phyloP scores from a whole-genome alignment of 2,888 invertebrate species.

The Ennomos quercinarius region DNA sequence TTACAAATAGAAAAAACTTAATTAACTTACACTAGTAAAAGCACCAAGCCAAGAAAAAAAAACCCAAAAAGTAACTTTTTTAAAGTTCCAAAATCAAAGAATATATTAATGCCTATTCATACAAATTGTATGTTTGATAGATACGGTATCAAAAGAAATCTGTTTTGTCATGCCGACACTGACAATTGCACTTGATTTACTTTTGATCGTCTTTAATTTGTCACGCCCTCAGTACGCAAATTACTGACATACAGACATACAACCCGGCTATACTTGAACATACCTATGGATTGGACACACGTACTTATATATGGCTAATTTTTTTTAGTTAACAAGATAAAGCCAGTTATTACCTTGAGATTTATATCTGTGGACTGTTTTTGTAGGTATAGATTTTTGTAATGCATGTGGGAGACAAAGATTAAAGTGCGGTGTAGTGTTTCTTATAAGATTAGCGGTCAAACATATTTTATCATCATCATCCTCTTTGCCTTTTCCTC shows the following conservation, averaged over 20 bases:
- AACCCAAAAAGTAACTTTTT: no score
- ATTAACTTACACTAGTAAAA: no score
- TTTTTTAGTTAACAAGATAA: conserved; percentile 39
- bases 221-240: conserved; percentile 57
- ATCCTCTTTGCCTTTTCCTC: no score
- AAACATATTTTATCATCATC: no score
- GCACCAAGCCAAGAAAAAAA: no score
- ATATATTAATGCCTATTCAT: background rate
- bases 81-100: no score
- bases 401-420: background rate
- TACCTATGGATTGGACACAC: conserved; percentile 32
- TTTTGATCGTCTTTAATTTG: conserved; percentile 78
- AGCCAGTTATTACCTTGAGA: conserved; percentile 34
- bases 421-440: no score
- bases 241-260: conserved; percentile 34
- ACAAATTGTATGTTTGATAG: background rate
- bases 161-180: conserved; percentile 37
- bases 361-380: conserved; percentile 30
- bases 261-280: conserved; percentile 7
- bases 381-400: conserved; percentile 26
- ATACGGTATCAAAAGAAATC: background rate
- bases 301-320: conserved; percentile 29
- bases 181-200: conserved; percentile 65
- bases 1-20: no score
- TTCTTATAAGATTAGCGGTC: no score